Base-by-base conservation (phyloP, 92 coral and sea anemone species). In the Anthopleura xanthogrammica region DNA sequence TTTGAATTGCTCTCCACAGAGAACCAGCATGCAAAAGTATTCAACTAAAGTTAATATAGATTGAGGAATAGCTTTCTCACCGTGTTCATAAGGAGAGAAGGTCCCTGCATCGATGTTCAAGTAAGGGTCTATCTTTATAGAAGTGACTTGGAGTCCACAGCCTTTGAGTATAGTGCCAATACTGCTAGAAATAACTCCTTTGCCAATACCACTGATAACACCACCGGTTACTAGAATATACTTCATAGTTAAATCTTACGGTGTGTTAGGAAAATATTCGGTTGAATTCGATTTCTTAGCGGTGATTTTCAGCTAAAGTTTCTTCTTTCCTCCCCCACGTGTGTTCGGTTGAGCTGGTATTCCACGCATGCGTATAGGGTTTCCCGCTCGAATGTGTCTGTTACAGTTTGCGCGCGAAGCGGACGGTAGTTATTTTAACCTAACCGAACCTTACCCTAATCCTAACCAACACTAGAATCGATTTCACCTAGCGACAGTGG, bases 91-190 rank as follows among this genome's bases (percentile, higher is more conserved):
- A 14, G 99, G 99, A 48, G 99, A 96, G 84, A 96, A 96, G 6
- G 99, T 96, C 3, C 99, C 99, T 43, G 99, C 99, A 80, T 96
- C 99, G 77, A 96, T 96, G 77, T 96, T 96, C 76, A 96, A 80
- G 83, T 96, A 96, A 46, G 99, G 99, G 81, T 96, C 99, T 76
- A 96, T 96, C 82, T 96, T 96, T 23, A 96, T 94, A 16, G 98
- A 90, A 64, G 95, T 96, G 11, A 97, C 99, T 68, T 80, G 92
- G 71, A 96, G 79, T 7, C 98, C 97, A 58, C 98, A 95, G 1
- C 95, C 95, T 78, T 96, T 96, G 80, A 96, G 85, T 42, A 96
- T 78, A 1, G 99, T 92, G 60, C 99, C 99, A 71, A 96, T 90
- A 81, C 98, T 93, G 85, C 98, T 94, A 0, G 99, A 95, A 60